Evolutionary conservation across 2,888 invertebrate genomes (phyloP).

Genomic region (Pyrocoelia pectoralis): DNA sequence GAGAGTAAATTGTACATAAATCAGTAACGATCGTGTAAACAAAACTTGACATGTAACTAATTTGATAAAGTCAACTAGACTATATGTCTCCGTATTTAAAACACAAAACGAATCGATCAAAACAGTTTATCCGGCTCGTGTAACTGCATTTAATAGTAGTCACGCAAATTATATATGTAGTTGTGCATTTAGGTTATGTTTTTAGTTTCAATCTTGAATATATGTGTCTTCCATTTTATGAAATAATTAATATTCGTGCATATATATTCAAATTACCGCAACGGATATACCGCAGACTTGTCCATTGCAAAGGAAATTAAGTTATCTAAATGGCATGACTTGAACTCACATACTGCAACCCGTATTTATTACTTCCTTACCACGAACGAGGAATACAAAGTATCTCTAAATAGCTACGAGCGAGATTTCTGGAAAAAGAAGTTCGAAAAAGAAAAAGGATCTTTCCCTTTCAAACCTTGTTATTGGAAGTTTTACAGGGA

Average conservation of each 20-base stretch:
- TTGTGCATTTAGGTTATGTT: conserved; percentile 17
- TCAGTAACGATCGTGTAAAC: conserved; percentile 38
- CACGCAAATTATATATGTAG: conserved; percentile 42
- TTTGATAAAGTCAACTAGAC: conserved; percentile 43
- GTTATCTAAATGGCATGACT: conserved; percentile 50
- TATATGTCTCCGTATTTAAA: conserved; percentile 39
- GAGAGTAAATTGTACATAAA: conserved; percentile 19
- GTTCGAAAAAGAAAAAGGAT: not conserved
- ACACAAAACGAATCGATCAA: conserved; percentile 45
- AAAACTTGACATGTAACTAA: conserved; percentile 38
- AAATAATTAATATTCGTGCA: conserved; percentile 43
- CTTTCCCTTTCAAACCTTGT: not conserved
- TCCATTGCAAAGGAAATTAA: conserved; percentile 51
- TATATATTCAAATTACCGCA: conserved; percentile 47
- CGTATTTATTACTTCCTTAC: conserved; percentile 34
- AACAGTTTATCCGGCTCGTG: conserved; percentile 41
- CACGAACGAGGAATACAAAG: conserved; percentile 34
- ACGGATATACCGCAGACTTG: conserved; percentile 46
- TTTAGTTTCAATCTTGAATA: conserved; percentile 5
- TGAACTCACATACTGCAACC: conserved; percentile 48
- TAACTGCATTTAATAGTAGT: conserved; percentile 40
- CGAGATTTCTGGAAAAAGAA: conserved; percentile 26
- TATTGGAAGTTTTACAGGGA: too few species aligned
- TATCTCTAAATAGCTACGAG: conserved; percentile 32
- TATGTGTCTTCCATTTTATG: conserved; percentile 31